These are phyloP conservation scores for Sinelater perroti DNA, from an alignment of 2,888 invertebrate species.

Conservation along the genomic window DNA sequence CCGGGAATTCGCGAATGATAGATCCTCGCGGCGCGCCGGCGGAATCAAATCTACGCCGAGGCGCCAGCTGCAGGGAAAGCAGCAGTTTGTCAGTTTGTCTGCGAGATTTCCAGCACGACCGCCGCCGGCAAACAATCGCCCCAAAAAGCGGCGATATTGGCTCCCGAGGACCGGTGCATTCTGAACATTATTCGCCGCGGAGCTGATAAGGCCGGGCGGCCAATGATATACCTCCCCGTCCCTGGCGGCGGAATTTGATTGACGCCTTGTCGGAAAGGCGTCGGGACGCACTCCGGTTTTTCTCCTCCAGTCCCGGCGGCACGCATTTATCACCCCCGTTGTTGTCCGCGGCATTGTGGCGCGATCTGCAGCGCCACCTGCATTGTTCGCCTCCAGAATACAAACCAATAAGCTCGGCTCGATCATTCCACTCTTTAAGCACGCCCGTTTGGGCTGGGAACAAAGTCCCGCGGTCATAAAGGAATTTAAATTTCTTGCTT, in stretches of 20 bases:
- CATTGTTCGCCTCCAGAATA: too few relatives aligned
- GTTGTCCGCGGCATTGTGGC: too few relatives aligned
- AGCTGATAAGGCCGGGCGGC: background rate
- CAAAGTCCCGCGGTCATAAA: too few relatives aligned
- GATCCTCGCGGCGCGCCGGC: slow-evolving; percentile 15
- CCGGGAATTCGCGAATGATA: slow-evolving; percentile 27
- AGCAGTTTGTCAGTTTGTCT: slow-evolving; percentile 37
- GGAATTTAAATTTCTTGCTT: too few relatives aligned
- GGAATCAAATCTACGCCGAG: slow-evolving; percentile 31
- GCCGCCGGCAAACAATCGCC: slow-evolving; percentile 24
- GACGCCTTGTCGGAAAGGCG: slow-evolving; percentile 24
- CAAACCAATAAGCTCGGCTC: too few relatives aligned
- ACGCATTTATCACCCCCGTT: too few relatives aligned
- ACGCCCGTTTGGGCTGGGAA: too few relatives aligned
- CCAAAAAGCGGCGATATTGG: slow-evolving; percentile 21
- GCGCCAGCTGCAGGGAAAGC: slow-evolving; percentile 33
- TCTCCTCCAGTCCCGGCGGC: too few relatives aligned
- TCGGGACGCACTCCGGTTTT: too few relatives aligned
- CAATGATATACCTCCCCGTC: slow-evolving; percentile 12
- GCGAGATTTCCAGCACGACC: slow-evolving; percentile 33
- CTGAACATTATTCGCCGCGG: slow-evolving; percentile 27
- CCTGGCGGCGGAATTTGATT: slow-evolving; percentile 22
- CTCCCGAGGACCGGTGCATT: slow-evolving; percentile 23
- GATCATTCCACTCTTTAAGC: too few relatives aligned
- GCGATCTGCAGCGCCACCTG: too few relatives aligned